phyloP scores from a whole-genome alignment of 2,797 vertebrate species.

The Sebastes matsubarae region DNA sequence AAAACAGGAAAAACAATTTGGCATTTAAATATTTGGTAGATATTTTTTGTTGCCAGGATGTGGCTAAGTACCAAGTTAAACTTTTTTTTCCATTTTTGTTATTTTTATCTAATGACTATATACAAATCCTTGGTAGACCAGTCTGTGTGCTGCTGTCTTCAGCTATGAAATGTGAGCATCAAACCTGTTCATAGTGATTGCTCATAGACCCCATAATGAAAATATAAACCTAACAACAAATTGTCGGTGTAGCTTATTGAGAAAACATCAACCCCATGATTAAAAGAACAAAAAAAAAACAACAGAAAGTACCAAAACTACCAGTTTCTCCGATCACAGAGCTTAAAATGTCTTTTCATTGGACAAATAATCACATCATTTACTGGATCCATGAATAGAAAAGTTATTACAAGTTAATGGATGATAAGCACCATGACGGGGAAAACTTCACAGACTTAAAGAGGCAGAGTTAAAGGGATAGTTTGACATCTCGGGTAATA shows the following conservation, averaged over 20 bases:
- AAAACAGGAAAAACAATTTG: slow-evolving; percentile 69
- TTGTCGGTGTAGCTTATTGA: slow-evolving; percentile 58
- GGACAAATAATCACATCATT: background rate
- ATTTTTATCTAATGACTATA: slow-evolving; percentile 61
- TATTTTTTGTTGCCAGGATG: slow-evolving; percentile 62
- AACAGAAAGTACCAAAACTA: slow-evolving; percentile 25
- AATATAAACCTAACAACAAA: background rate
- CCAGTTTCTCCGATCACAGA: slow-evolving; percentile 46
- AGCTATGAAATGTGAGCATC: slow-evolving; percentile 33
- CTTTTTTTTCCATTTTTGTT: background rate
- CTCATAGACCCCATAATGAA: slow-evolving; percentile 22
- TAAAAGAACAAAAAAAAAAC: background rate
- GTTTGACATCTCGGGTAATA: background rate
- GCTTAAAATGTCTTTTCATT: background rate
- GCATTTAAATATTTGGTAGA: slow-evolving; percentile 87
- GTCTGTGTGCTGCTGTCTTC: slow-evolving; percentile 25
- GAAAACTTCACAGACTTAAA: background rate
- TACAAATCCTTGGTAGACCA: slow-evolving; percentile 71
- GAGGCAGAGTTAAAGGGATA: background rate
- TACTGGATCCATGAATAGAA: background rate
- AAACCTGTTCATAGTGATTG: background rate
- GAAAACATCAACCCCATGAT: background rate
- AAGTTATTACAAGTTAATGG: background rate
- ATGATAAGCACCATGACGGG: background rate
- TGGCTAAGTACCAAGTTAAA: slow-evolving; percentile 67